A percentile compares a stretch with the other conserved stretches of the same genome.
phyloP scores from a whole-genome alignment of 2,888 invertebrate species.

The Uloborus plumipes region DNA sequence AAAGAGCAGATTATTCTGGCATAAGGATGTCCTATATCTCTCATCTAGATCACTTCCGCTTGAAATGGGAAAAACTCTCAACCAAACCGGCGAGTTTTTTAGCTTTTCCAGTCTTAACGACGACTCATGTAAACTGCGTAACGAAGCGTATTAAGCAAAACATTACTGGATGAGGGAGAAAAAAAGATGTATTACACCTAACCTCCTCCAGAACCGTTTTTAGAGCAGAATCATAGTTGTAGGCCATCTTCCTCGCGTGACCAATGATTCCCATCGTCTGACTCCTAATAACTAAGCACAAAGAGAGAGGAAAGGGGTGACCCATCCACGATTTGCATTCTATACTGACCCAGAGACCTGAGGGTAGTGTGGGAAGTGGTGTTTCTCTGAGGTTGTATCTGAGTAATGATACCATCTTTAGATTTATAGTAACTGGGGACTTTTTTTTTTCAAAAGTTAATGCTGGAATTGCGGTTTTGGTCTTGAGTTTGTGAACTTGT shows the following conservation, averaged over 20 bases:
- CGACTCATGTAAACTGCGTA: conserved; percentile 7
- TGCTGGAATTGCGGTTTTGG: no score
- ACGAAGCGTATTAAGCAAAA: conserved; percentile 16
- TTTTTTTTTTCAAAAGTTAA: no score
- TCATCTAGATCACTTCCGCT: conserved; percentile 31
- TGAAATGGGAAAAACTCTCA: conserved; percentile 4
- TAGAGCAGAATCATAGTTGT: conserved; percentile 19
- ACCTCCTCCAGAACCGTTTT: conserved; percentile 12
- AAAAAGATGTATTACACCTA: background rate
- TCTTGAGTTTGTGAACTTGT: no score
- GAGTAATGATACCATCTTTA: no score
- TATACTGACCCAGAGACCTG: conserved; percentile 30
- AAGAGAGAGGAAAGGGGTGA: conserved; percentile 12
- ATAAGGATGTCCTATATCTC: conserved; percentile 1
- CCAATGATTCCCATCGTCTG: conserved; percentile 23
- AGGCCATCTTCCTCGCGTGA: conserved; percentile 16
- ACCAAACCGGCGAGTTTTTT: conserved; percentile 2
- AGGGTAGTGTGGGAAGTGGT: conserved; percentile 4
- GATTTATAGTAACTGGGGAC: no score
- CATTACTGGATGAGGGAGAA: background rate
- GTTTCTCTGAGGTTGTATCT: no score
- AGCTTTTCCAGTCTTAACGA: background rate
- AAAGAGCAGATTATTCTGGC: background rate
- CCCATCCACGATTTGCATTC: background rate
- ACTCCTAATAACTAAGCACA: background rate